Evolutionary conservation across 2,888 invertebrate genomes (phyloP).

Genomic region (Drosophila engyochracea): DNA sequence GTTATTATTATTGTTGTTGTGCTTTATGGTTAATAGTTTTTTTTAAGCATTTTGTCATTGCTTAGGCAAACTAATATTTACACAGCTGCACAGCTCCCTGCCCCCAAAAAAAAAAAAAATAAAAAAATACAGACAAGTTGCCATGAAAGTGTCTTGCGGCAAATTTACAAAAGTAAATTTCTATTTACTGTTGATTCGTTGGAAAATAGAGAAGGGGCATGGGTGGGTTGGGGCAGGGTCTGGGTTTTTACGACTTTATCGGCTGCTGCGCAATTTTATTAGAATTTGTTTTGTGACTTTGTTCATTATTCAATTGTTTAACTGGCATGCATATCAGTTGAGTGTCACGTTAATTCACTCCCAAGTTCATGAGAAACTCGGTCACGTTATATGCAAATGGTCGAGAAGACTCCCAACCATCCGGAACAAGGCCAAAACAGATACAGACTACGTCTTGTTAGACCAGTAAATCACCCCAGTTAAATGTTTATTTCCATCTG

Average conservation of each 20-base stretch:
- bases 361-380: constrained; percentile 30
- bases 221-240: background rate
- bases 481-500: constrained; percentile 6
- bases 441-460: constrained; percentile 7
- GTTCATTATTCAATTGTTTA: constrained; percentile 26
- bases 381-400: constrained; percentile 22
- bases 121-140: background rate
- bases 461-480: constrained; percentile 21
- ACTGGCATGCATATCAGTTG: constrained; percentile 29
- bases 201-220: no score
- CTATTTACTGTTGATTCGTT: constrained; percentile 10
- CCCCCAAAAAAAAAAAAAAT: background rate
- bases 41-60: constrained; percentile 36
- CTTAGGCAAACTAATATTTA: constrained; percentile 57
- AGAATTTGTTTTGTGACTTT: constrained; percentile 29
- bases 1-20: constrained; percentile 33
- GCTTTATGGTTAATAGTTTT: constrained; percentile 27
- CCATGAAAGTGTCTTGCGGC: constrained; percentile 21
- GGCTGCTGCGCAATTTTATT: constrained; percentile 40
- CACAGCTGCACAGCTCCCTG: constrained; percentile 42
- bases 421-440: constrained; percentile 28
- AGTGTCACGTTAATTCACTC: constrained; percentile 3
- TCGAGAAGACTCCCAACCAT: constrained; percentile 14
- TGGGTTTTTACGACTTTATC: background rate
- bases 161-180: constrained; percentile 37